Conservation (phyloP, 2,113 vertebrate species). For the Macaca mulatta region DNA sequence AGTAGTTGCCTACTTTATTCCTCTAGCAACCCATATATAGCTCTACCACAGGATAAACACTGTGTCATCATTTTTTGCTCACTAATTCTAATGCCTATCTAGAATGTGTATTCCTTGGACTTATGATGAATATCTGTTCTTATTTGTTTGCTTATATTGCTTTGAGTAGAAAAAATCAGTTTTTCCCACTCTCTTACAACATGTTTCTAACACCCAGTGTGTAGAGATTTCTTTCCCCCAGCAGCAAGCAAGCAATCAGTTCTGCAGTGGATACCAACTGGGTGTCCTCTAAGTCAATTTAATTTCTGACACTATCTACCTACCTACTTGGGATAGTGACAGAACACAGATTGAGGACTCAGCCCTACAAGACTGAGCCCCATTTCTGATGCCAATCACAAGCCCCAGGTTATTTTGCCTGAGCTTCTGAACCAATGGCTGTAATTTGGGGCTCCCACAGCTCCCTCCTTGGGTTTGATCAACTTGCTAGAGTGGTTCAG, state of each 20-base stretch:
- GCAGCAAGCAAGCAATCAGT: not conserved
- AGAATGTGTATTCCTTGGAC: not conserved
- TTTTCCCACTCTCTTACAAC: not conserved
- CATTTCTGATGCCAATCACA: not conserved
- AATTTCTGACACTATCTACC: not conserved
- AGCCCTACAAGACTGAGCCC: not conserved
- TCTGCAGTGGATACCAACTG: not conserved
- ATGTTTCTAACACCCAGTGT: not conserved
- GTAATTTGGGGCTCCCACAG: not conserved
- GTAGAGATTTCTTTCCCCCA: not conserved
- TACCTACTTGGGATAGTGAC: not conserved
- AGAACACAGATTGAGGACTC: not conserved
- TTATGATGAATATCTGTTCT: not conserved
- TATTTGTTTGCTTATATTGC: not conserved
- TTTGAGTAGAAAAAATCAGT: not conserved
- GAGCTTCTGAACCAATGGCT: not conserved
- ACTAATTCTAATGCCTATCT: not conserved
- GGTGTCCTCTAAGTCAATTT: not conserved
- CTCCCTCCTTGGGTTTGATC: not conserved
- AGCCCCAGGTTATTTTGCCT: not conserved
- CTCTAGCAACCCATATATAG: not conserved
- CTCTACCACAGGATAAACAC: not conserved
- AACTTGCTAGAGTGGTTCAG: not conserved
- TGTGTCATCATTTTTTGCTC: not conserved
- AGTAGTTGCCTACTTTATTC: not conserved